Base-by-base conservation (phyloP, 2,888 invertebrate genomes). In the Steinernema scapterisci region DNA sequence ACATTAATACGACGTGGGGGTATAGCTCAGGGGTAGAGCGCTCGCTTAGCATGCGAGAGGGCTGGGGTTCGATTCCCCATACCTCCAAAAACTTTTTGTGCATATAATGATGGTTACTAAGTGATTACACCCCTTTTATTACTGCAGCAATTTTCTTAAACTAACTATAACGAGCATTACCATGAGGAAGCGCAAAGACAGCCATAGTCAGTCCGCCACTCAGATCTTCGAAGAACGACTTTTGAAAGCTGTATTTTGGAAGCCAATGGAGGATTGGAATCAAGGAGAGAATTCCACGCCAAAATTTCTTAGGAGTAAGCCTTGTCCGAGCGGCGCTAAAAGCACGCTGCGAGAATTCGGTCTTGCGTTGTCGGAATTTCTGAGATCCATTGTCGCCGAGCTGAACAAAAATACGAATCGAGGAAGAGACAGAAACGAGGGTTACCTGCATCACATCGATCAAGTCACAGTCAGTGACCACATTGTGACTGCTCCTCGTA, bases 121-220 rank as follows among this genome's bases (percentile, higher is more conserved):
- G n/a, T n/a, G n/a, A n/a, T n/a, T n/a, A 38, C 51, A 9, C 9
- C n/a, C n/a, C n/a, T n/a, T n/a, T n/a, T n/a, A n/a, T n/a, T n/a
- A n/a, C n/a, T n/a, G n/a, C n/a, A n/a, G n/a, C n/a, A n/a, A n/a
- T n/a, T n/a, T n/a, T n/a, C n/a, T n/a, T n/a, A n/a, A n/a, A n/a
- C n/a, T n/a, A n/a, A n/a, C n/a, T 38, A 23, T 11, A 45, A 16
- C 13, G 63, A 27, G n/a, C n/a, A n/a, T 9, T 73, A 52, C 85
- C 85, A 63, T 83, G 83, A 7, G 86, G 86, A 11, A 86, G 84
- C 44, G 81, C 82, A 56, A 86, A 86, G 5, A 86, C 86, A 44
- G 85, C 86, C 84, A 86, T 84, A 7, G 86, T 86, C 73, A 86
- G 73, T 25, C 86, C 86, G 73, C 85, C 86, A 16, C 83, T 83